Evolutionary conservation across 1,140 invertebrate genomes (phyloP), one percentile per base, ranked within the genome.

Genomic region (Papilio polyxenes): DNA sequence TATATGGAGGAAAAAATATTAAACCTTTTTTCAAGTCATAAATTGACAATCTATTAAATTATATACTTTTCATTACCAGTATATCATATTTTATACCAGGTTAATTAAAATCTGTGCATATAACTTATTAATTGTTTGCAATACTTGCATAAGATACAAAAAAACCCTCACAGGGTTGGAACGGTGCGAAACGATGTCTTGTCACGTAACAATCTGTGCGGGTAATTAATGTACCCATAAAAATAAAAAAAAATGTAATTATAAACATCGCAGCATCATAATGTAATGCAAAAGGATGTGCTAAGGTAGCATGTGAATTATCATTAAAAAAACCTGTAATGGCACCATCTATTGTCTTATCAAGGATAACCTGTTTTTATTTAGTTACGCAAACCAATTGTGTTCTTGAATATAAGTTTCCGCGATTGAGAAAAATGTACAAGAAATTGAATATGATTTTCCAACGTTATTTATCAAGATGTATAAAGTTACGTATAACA

Each of bases 311-410:
- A 90, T 91, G 89, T 91, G 87, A 89, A 89, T 89, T 89, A 90
- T 88, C 83, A 86, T 83, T 85, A 88, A 82, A 89, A 89, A 86
- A 91, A 91, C 91, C n/a, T 86, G 53, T 89, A 91, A 92, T 92
- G 83, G 75, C 62, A 81, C 81, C 83, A 75, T 79, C 89, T 84
- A 92, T 92, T 92, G 90, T 92, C 79, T 87, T 78, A 87, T 90
- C 89, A 92, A 92, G 92, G 92, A 92, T 91, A 89, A 87, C 89
- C 37, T 76, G 89, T 92, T 93, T 89, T 92, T 90, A 86, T 87
- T 48, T 20, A 74, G 83, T 88, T 88, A 87, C 78, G 86, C 85
- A 89, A 90, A 90, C 82, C 87, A 81, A 89, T 90, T 87, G 87
- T 87, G 84, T 85, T 75, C 75, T 9, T 69, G 53, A 83, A 80